These are phyloP conservation scores for Stichopus horrens DNA, from an alignment of 53 echinoderm and acorn worm species.

Conservation along the genomic window DNA sequence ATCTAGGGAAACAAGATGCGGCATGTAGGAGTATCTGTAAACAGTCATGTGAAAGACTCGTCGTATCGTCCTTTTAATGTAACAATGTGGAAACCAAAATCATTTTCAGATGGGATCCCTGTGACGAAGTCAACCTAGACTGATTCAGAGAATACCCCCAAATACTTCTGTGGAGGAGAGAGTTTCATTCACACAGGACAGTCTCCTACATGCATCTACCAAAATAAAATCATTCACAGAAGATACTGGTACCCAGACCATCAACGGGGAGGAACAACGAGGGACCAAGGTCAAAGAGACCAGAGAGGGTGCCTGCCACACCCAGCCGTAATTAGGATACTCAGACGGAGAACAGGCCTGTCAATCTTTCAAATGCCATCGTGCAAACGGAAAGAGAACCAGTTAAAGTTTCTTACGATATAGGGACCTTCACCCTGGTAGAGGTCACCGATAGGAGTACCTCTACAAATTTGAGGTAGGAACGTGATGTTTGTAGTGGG, in stretches of 20 bases:
- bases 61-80: conserved; percentile 30
- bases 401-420: conserved; percentile 8
- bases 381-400: conserved; percentile 7
- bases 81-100: conserved; percentile 44
- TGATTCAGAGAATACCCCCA: not conserved
- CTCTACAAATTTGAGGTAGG: not conserved
- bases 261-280: not conserved
- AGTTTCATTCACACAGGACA: not conserved
- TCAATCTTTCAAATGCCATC: not conserved
- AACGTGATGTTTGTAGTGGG: conserved; percentile 8
- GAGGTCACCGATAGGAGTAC: conserved; percentile 27
- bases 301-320: conserved; percentile 3
- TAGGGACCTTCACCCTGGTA: conserved; percentile 1
- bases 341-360: conserved; percentile 12
- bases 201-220: not conserved
- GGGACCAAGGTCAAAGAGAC: not conserved
- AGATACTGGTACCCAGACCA: not conserved
- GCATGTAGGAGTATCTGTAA: conserved; percentile 17
- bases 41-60: not conserved
- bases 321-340: conserved; percentile 4
- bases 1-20: too few species aligned
- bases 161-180: not conserved
- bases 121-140: conserved; percentile 14
- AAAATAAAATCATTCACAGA: not conserved
- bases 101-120: not conserved